Percentiles rank a stretch among this genome's conserved stretches.
These are phyloP conservation scores for Xyliphius kryptos DNA, from an alignment of 2,113 vertebrate genomes.

Conservation along the genomic window DNA sequence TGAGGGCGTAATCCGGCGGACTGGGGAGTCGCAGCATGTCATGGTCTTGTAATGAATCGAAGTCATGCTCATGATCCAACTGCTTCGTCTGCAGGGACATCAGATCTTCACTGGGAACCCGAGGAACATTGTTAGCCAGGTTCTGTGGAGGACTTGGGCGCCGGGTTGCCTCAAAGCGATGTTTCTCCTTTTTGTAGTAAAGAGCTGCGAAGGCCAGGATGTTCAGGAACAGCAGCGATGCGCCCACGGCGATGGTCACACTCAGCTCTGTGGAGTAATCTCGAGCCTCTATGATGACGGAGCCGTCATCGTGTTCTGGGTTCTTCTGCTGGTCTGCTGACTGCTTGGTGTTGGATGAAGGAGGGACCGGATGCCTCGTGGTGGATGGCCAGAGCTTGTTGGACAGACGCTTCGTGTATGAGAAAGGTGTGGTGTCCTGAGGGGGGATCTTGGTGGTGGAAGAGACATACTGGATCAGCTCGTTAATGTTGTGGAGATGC, in stretches of 20 bases:
- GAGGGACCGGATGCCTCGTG: conserved; percentile 73
- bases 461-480: conserved; percentile 88
- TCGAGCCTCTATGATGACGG: conserved; percentile 75
- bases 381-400: conserved; percentile 76
- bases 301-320: conserved; percentile 59
- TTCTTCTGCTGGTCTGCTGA: conserved; percentile 63
- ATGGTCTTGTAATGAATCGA: conserved; percentile 75
- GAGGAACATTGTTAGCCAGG: conserved; percentile 74
- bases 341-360: conserved; percentile 52
- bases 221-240: conserved; percentile 88
- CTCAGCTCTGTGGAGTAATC: conserved; percentile 93
- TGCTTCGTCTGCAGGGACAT: conserved; percentile 95
- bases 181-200: conserved; percentile 94
- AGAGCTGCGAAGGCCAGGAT: conserved; percentile 90
- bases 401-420: conserved; percentile 81
- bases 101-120: conserved; percentile 87
- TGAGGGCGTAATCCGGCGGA: conserved; percentile 89
- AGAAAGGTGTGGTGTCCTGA: conserved; percentile 86
- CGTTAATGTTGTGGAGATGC: conserved; percentile 86
- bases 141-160: conserved; percentile 80
- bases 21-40: conserved; percentile 85
- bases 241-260: conserved; percentile 94
- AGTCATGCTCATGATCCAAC: conserved; percentile 82
- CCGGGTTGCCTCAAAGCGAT: conserved; percentile 85
- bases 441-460: conserved; percentile 91